These are phyloP conservation scores for Chamaetylas fuelleborni DNA, from an alignment of 2,113 vertebrate genomes.

Conservation along the genomic window DNA sequence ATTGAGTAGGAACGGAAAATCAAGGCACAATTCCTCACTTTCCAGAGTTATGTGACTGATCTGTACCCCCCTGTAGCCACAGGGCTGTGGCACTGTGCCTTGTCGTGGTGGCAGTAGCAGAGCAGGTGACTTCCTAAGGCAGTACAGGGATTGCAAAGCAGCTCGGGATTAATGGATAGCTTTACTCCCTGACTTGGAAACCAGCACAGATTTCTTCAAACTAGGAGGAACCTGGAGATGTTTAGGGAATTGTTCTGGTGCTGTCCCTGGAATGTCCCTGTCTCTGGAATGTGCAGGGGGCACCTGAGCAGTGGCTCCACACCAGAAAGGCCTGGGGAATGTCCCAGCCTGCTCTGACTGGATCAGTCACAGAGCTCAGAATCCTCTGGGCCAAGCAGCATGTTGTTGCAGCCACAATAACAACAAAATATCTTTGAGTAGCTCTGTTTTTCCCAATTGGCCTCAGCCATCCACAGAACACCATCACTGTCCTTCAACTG, in stretches of 20 bases:
- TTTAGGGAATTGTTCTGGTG: neutral
- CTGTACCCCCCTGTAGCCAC: neutral
- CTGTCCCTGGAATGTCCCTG: too few species aligned
- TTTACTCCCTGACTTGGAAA: neutral
- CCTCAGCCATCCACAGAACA: neutral
- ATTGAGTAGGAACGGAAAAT: neutral
- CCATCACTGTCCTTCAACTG: neutral
- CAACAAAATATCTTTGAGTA: neutral
- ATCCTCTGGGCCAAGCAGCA: neutral
- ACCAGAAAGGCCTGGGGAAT: neutral
- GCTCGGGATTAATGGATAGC: neutral
- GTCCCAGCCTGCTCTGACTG: neutral
- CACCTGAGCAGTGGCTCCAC: neutral
- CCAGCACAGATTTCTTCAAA: neutral
- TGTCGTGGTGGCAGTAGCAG: neutral
- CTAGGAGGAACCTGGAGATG: neutral
- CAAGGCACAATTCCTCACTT: neutral
- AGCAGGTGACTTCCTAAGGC: neutral
- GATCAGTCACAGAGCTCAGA: neutral
- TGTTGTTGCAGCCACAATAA: neutral
- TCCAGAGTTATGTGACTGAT: neutral
- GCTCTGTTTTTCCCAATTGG: neutral
- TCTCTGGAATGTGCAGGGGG: neutral
- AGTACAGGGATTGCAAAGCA: neutral
- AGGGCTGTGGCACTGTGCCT: neutral